Base-by-base conservation (phyloP, 1,140 invertebrate species). In the Philotrypesis tridentata region DNA sequence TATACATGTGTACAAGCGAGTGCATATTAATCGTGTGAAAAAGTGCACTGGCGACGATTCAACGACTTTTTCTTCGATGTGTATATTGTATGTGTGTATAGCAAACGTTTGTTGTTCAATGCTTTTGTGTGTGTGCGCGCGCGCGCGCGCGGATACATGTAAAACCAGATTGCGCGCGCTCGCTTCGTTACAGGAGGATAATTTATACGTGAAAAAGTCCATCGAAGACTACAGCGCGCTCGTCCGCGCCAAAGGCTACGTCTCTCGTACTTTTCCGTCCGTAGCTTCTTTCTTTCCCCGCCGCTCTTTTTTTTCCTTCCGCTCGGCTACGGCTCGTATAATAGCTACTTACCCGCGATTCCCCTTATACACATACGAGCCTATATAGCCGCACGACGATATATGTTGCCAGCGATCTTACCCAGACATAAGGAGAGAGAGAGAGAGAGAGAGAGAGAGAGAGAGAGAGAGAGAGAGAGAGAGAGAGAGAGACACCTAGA, bases 1-100 rank as follows among this genome's bases (percentile, higher is more conserved):
- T n/a, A n/a, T n/a, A n/a, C n/a, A n/a, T n/a, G n/a, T n/a, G n/a
- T n/a, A n/a, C n/a, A 70, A 7, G 17, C 72, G 74, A 83, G 80
- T 83, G 80, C 83, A 84, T 85, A 85, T 84, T 85, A 83, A 85
- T 85, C 84, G 80, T 80, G 84, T 68, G 80, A 84, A 83, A 84
- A 82, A 82, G 33, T 40, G 68, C 43, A 61, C n/a, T n/a, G 33
- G 33, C 48, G 48, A 77, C 33, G 14, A 77, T 77, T 77, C 37
- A 40, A 33, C 65, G 40, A 77, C 73, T 77, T 67, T 27, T 31
- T n/a, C n/a, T 55, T 55, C 48, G 21, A 4, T 55, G n/a, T n/a
- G n/a, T n/a, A n/a, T n/a, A n/a, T n/a, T n/a, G n/a, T n/a, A n/a
- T n/a, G n/a, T n/a, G n/a, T n/a, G n/a, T n/a, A n/a, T n/a, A n/a